Base-by-base conservation (phyloP, 2,888 invertebrate species). In the Caenorhabditis afra region DNA sequence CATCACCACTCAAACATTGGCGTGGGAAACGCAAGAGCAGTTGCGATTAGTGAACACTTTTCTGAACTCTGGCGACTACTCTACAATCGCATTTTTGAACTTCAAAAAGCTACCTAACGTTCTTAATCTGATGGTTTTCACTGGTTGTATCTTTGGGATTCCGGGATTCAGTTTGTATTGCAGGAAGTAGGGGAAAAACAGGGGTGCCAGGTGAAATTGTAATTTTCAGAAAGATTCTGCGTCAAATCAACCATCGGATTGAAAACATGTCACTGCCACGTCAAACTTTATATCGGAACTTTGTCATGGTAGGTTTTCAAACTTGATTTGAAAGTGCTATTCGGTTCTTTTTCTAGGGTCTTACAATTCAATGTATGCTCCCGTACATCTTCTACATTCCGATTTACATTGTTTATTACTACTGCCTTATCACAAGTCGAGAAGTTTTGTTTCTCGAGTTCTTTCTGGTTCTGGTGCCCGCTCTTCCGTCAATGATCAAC, bases 11-110 rank as follows among this genome's bases (percentile, higher is more conserved):
- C 71, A 62, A 55, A 62, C 53, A 3, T 47, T 70, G 1, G n/a
- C 61, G 0, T 70, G 70, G 71, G 71, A 71, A 23, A 39, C 47
- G 0, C 29, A 71, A 57, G 71, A 71, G 20, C 71, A 71, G 8
- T 44, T 71, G 5, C 49, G 37, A 8, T 44, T 71, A 4, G 29
- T 71, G 3, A 71, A 71, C 20, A 5, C 14, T 0, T 53, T 62
- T 18, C 23, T 71, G 0, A 37, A 71, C 23, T 11, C 23, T 16
- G 14, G 45, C 5, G 41, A 39, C n/a, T 37, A 55, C 12, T 16
- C 16, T 1, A 35, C 35, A 10, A 22, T 58, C n/a, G 23, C 23
- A 0, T 18, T 10, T 14, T 4, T 58, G 12, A 58, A 8, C 8
- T 58, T 58, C 18, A 3, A 22, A 22, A 23, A 44, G n/a, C 8